These are phyloP conservation scores for Pseudachorutes palmiensis DNA, from an alignment of 1,140 invertebrate species.

Conservation along the genomic window DNA sequence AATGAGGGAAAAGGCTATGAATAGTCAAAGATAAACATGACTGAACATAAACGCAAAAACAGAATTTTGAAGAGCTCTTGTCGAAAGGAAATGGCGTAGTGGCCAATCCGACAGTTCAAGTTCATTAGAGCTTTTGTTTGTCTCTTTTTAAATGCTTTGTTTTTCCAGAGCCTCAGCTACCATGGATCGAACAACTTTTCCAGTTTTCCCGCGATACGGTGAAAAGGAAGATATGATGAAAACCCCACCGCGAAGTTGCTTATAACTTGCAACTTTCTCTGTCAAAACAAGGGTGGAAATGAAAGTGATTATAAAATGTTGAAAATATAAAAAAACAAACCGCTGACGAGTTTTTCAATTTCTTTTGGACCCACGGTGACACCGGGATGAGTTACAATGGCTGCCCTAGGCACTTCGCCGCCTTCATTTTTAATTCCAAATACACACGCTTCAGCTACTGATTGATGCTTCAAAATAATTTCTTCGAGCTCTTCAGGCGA, in stretches of 20 bases:
- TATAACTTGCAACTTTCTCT: constrained; percentile 40
- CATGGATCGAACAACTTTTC: constrained; percentile 31
- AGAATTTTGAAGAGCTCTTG: too few species aligned
- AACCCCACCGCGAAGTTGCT: constrained; percentile 33
- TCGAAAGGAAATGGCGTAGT: too few species aligned
- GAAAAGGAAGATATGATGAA: constrained; percentile 27
- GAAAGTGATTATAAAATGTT: too few species aligned
- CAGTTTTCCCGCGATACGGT: constrained; percentile 34
- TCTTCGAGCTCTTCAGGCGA: constrained; percentile 38
- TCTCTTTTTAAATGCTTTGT: too few species aligned
- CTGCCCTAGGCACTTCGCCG: constrained; percentile 30
- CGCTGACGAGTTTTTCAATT: constrained; percentile 21
- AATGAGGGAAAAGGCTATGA: too few species aligned
- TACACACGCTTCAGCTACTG: constrained; percentile 47
- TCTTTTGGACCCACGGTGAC: constrained; percentile 8
- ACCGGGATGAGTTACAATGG: constrained; percentile 29
- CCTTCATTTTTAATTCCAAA: constrained; percentile 37
- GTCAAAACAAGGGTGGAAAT: too few species aligned
- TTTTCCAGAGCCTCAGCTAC: too few species aligned
- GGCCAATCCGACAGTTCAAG: too few species aligned
- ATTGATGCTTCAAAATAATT: constrained; percentile 40
- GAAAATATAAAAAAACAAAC: background rate
- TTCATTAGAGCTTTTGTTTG: too few species aligned
- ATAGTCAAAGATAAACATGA: too few species aligned
- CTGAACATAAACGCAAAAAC: too few species aligned